A percentile compares a stretch with the other conserved stretches of the same genome.
Conservation (phyloP, 2,888 invertebrate species). For the Synanthedon andrenaeformis region DNA sequence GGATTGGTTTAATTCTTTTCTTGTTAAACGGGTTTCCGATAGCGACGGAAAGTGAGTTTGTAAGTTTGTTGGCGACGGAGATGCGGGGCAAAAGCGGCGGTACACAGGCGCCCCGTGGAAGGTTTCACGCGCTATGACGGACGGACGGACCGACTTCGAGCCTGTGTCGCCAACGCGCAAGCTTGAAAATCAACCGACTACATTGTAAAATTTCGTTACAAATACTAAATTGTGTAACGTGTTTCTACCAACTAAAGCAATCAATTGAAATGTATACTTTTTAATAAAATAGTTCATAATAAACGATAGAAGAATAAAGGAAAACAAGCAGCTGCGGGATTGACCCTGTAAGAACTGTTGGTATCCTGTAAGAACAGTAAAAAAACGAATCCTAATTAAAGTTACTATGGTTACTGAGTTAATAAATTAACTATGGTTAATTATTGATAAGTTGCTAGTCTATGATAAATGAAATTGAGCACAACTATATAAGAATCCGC, state of each 20-base stretch:
- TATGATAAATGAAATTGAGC: no score
- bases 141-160: conserved; percentile 1
- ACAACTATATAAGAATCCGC: no score
- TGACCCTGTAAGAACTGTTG: no score
- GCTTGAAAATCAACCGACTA: background rate
- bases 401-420: no score
- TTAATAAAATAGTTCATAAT: background rate
- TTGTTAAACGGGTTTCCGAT: conserved; percentile 46
- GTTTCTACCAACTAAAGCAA: background rate
- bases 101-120: conserved; percentile 37
- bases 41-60: conserved; percentile 48
- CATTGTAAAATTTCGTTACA: no score
- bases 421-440: no score
- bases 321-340: no score
- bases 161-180: background rate
- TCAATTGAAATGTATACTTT: background rate
- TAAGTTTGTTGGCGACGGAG: conserved; percentile 35
- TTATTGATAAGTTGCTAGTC: no score
- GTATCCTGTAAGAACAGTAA: no score
- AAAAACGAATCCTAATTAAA: no score
- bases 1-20: conserved; percentile 27
- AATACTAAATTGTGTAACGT: no score
- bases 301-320: background rate
- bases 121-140: conserved; percentile 44
- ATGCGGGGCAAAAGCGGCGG: conserved; percentile 21